Percentiles rank a stretch among this genome's conserved stretches.
These are phyloP conservation scores for Crenichthys baileyi DNA, from an alignment of 2,797 vertebrate genomes.

Conservation along the genomic window DNA sequence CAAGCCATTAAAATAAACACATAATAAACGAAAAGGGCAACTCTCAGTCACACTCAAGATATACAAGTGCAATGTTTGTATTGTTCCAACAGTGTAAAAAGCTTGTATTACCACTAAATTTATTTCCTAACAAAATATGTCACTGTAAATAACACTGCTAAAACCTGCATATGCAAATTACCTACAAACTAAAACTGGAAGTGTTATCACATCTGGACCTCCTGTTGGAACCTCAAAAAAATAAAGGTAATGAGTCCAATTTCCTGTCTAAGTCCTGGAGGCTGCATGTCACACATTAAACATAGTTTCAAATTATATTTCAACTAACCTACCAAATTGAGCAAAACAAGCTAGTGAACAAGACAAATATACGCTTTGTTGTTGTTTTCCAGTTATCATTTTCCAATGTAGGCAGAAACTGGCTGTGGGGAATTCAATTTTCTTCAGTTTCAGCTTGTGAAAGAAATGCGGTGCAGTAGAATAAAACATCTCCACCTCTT, in stretches of 20 bases:
- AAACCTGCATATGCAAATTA: neutral
- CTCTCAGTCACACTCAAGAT: neutral
- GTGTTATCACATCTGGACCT: conserved; percentile 15
- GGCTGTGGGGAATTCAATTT: conserved; percentile 21
- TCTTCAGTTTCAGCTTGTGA: conserved; percentile 28
- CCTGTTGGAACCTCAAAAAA: conserved; percentile 12
- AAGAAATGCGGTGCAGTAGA: conserved; percentile 14
- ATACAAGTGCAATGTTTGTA: conserved; percentile 6
- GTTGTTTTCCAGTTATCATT: conserved; percentile 27
- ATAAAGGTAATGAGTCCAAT: conserved; percentile 46
- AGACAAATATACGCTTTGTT: conserved; percentile 43
- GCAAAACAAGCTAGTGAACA: conserved; percentile 32
- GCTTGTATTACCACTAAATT: conserved; percentile 13
- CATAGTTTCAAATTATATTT: conserved; percentile 51
- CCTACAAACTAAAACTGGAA: neutral
- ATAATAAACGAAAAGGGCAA: conserved; percentile 14
- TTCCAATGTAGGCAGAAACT: neutral
- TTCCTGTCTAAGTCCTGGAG: conserved; percentile 57
- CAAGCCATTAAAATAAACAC: conserved; percentile 53
- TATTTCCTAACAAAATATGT: neutral
- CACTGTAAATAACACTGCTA: neutral
- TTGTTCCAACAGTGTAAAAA: conserved; percentile 12
- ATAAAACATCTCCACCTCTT: conserved; percentile 41
- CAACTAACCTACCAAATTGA: conserved; percentile 32
- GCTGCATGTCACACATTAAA: conserved; percentile 55